These are phyloP conservation scores for Drosophila littoralis DNA, from an alignment of 1,140 invertebrate species.

Conservation along the genomic window DNA sequence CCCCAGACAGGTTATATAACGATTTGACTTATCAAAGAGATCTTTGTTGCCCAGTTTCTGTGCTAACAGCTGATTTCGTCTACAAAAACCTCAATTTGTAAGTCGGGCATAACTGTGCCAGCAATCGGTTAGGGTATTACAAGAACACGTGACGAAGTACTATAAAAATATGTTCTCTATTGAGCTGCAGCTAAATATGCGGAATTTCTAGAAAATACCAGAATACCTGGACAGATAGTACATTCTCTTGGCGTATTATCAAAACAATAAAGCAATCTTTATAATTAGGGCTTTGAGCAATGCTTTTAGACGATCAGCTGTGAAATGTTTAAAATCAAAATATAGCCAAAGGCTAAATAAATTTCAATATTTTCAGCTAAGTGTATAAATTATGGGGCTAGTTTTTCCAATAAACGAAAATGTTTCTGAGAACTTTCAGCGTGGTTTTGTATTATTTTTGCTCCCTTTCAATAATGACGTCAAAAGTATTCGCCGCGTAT, in stretches of 20 bases:
- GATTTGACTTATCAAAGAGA: no score
- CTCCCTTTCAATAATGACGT: constrained; percentile 53
- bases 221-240: constrained; percentile 30
- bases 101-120: not conserved
- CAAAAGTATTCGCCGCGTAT: constrained; percentile 50
- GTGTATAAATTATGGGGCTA: constrained; percentile 15
- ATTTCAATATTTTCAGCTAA: constrained; percentile 22
- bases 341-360: not conserved
- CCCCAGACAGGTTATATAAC: not conserved
- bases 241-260: constrained; percentile 26
- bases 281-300: constrained; percentile 11
- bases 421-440: constrained; percentile 33
- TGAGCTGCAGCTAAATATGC: constrained; percentile 21
- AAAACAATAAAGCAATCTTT: constrained; percentile 1
- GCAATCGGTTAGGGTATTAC: constrained; percentile 5
- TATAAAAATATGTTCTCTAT: constrained; percentile 20
- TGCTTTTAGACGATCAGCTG: not conserved
- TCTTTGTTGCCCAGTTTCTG: no score
- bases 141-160: constrained; percentile 36
- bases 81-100: no score
- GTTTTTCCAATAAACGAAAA: constrained; percentile 28
- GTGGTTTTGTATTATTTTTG: not conserved
- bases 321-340: not conserved
- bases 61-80: no score
- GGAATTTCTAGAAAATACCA: constrained; percentile 25